These are phyloP conservation scores for Agonopterix heracliana DNA, from an alignment of 2,888 invertebrate species.

Conservation along the genomic window DNA sequence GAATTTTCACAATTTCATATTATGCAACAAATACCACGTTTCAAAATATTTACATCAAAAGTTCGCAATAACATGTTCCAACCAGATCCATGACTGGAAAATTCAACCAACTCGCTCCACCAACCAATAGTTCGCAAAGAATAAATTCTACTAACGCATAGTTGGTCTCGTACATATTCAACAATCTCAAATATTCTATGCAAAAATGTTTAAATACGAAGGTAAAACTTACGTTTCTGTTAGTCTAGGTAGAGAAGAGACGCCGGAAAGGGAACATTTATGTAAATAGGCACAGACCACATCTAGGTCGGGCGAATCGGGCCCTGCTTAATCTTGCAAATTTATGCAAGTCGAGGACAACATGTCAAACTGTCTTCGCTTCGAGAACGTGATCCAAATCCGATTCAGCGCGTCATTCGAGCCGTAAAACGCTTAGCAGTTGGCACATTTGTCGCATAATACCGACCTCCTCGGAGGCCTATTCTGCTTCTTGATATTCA, in stretches of 20 bases:
- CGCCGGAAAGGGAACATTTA: slow-evolving; percentile 46
- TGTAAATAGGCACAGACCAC: slow-evolving; percentile 54
- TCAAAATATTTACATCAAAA: too few relatives aligned
- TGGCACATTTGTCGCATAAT: slow-evolving; percentile 69
- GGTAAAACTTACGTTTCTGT: too few relatives aligned
- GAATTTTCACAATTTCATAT: too few relatives aligned
- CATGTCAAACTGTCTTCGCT: slow-evolving; percentile 69
- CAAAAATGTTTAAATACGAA: slow-evolving; percentile 3
- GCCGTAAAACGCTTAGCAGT: slow-evolving; percentile 68
- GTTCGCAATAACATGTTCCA: too few relatives aligned
- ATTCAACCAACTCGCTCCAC: too few relatives aligned
- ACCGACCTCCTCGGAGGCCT: slow-evolving; percentile 47
- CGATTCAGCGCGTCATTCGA: slow-evolving; percentile 63
- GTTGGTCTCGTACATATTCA: too few relatives aligned
- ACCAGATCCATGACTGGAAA: too few relatives aligned
- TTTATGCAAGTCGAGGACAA: slow-evolving; percentile 71
- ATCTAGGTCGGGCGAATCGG: slow-evolving; percentile 35
- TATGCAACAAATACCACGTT: too few relatives aligned
- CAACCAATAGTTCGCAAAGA: too few relatives aligned
- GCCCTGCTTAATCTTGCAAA: slow-evolving; percentile 68
- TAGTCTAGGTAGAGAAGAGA: too few relatives aligned
- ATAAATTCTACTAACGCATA: too few relatives aligned
- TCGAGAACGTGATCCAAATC: slow-evolving; percentile 69
- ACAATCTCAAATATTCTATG: not conserved
- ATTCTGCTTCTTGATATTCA: slow-evolving; percentile 56